Conservation (phyloP, 2,888 invertebrate genomes). For the Lasioglossum lativentre region DNA sequence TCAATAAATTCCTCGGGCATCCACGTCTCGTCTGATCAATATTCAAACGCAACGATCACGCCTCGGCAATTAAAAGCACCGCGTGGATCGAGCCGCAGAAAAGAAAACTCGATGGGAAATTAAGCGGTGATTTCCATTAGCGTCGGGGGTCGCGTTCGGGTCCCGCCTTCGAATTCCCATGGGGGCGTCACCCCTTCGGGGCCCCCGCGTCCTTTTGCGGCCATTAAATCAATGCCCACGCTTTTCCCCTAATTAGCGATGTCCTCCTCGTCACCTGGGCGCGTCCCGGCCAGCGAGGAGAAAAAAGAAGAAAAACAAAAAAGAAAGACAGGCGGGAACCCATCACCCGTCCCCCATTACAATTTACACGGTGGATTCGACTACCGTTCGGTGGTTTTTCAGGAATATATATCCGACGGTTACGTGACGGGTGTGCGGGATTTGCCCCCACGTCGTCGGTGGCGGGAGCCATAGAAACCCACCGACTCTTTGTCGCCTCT, state of each 20-base stretch:
- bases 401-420: conserved; percentile 52
- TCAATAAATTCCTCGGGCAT: not conserved
- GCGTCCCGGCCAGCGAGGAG: not conserved
- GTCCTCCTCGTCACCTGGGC: conserved; percentile 36
- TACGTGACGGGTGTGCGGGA: conserved; percentile 62
- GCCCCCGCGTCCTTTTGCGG: not conserved
- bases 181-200: not conserved
- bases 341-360: not conserved
- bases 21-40: conserved; percentile 6
- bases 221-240: conserved; percentile 34
- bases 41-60: conserved; percentile 29
- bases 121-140: conserved; percentile 1
- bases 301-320: not conserved
- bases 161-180: not conserved
- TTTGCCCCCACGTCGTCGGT: conserved; percentile 46
- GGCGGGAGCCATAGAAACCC: conserved; percentile 52
- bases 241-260: conserved; percentile 61
- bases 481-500: conserved; percentile 65
- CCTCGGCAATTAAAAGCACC: conserved; percentile 35
- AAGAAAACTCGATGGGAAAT: conserved; percentile 25
- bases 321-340: not conserved
- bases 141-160: not conserved
- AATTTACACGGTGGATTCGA: conserved; percentile 63
- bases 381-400: conserved; percentile 59
- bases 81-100: conserved; percentile 18